phyloP scores from a whole-genome alignment of 2,113 vertebrate species.

The Ancistrus triradiatus region DNA sequence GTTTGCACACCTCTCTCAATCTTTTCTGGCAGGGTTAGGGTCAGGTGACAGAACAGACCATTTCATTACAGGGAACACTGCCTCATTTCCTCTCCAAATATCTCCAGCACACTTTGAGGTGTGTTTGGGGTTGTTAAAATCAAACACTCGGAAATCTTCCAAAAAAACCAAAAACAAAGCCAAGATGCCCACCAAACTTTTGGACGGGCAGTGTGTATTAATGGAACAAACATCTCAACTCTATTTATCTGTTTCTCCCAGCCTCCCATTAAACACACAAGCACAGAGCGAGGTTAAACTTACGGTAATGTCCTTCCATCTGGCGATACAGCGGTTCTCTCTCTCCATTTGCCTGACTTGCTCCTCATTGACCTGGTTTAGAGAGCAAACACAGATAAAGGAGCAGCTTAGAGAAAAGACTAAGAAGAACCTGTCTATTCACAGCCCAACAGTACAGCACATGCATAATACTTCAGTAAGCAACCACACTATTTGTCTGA shows the following conservation, averaged over 20 bases:
- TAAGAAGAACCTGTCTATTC: no score
- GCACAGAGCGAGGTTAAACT: slow-evolving; percentile 45
- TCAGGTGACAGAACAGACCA: slow-evolving; percentile 4
- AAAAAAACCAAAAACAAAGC: no score
- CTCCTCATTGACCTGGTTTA: slow-evolving; percentile 84
- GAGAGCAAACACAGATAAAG: slow-evolving; percentile 34
- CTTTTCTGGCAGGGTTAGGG: no score
- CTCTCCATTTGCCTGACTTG: slow-evolving; percentile 95
- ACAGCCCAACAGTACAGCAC: no score
- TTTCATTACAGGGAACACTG: slow-evolving; percentile 13
- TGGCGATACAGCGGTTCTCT: slow-evolving; percentile 92
- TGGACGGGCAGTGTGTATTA: background rate
- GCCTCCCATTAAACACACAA: background rate
- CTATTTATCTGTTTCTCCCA: slow-evolving; percentile 8
- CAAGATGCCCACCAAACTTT: no score
- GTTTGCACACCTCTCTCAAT: no score
- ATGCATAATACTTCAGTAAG: no score
- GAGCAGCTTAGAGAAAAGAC: slow-evolving; percentile 23
- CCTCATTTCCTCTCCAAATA: slow-evolving; percentile 1
- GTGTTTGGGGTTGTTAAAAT: background rate
- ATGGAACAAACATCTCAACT: background rate
- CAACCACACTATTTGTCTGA: no score
- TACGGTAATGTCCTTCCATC: slow-evolving; percentile 92
- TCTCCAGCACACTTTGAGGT: background rate
- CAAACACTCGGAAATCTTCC: no score